These are phyloP conservation scores for Neogale vison DNA, from an alignment of 2,113 vertebrate genomes.

Conservation along the genomic window DNA sequence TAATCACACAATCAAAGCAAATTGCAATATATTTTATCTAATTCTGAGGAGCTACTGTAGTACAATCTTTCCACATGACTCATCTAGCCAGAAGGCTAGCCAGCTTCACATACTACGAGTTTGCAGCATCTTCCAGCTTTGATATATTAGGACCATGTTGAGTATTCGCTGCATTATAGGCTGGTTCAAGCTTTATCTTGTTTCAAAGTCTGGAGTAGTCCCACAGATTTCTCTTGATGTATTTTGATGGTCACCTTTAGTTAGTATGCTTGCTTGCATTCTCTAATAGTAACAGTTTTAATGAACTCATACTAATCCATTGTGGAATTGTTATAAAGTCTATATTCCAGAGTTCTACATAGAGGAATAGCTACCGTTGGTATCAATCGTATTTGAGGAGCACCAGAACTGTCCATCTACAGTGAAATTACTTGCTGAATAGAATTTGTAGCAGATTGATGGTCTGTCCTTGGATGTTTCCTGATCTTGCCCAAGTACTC, in stretches of 20 bases:
- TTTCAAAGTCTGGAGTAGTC: background rate
- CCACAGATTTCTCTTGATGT: background rate
- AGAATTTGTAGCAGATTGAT: constrained; percentile 17
- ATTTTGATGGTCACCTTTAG: background rate
- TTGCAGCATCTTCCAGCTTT: constrained; percentile 27
- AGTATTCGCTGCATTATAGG: background rate
- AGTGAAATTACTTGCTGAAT: background rate
- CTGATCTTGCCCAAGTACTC: background rate
- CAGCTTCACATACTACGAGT: background rate
- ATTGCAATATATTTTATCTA: background rate
- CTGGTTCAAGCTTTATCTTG: background rate
- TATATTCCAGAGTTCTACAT: constrained; percentile 28
- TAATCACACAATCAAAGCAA: constrained; percentile 42
- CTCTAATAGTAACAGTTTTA: constrained; percentile 6
- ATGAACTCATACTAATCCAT: background rate
- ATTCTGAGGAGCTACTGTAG: background rate
- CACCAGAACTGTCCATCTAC: background rate
- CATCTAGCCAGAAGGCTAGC: background rate
- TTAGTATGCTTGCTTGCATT: background rate
- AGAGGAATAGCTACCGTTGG: background rate
- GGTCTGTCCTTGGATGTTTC: background rate
- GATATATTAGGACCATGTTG: background rate
- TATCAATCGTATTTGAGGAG: background rate
- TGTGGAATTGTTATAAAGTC: background rate
- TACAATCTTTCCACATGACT: constrained; percentile 21